Percentiles rank a stretch among this genome's conserved stretches.
Evolutionary conservation across 2,888 invertebrate species (phyloP).

Genomic region (Theristus sp.): DNA sequence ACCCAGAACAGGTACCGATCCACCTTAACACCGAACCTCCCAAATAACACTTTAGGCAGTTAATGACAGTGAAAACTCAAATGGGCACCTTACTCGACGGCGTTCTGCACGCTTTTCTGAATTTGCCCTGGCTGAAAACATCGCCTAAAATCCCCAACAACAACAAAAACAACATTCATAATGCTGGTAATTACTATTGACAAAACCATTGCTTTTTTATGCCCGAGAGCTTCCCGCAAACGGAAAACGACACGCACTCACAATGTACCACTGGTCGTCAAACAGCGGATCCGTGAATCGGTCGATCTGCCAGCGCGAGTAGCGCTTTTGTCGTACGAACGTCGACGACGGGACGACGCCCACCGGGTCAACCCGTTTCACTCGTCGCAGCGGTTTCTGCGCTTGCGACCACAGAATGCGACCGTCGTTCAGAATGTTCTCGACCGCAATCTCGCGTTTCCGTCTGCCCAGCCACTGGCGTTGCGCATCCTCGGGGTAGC

Average conservation of each 20-base stretch:
- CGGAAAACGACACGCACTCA: neutral
- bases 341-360: neutral
- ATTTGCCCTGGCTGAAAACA: too few species aligned
- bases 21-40: too few species aligned
- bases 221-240: too few species aligned
- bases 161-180: neutral
- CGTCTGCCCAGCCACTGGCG: neutral
- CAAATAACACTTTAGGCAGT: too few species aligned
- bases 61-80: too few species aligned
- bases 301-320: neutral
- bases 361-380: neutral
- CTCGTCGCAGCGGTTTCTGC: neutral
- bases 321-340: neutral
- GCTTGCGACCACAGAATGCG: neutral
- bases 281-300: slow-evolving; percentile 2
- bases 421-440: neutral
- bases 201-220: too few species aligned
- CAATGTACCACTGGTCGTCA: slow-evolving; percentile 4
- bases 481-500: neutral
- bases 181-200: too few species aligned
- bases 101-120: too few species aligned
- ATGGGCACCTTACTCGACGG: too few species aligned
- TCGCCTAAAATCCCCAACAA: neutral
- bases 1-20: too few species aligned
- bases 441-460: neutral